Percentiles rank a stretch among this genome's conserved stretches.
Conservation (phyloP, 2,888 invertebrate species). For the Chrysolina haemoptera region DNA sequence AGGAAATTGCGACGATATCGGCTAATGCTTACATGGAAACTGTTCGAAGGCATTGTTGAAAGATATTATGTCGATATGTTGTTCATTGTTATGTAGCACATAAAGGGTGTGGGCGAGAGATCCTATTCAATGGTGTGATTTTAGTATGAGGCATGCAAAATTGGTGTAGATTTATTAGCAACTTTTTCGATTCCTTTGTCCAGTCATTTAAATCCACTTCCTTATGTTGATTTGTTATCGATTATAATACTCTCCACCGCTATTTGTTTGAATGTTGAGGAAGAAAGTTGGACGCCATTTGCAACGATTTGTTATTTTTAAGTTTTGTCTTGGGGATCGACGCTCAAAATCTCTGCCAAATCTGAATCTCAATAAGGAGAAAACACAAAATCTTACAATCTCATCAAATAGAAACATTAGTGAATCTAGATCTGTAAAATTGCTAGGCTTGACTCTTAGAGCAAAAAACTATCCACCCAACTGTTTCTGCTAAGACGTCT, state of each 20-base stretch:
- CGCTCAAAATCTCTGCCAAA: too few relatives aligned
- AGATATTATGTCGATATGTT: conserved; percentile 20
- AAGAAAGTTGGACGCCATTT: too few relatives aligned
- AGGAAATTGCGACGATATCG: conserved; percentile 10
- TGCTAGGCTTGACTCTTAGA: too few relatives aligned
- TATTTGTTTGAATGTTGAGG: background rate
- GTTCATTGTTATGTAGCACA: conserved; percentile 11
- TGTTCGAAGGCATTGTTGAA: conserved; percentile 4
- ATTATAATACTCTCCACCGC: background rate
- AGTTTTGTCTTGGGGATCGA: too few relatives aligned
- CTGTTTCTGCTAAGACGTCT: too few relatives aligned
- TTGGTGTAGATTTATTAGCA: background rate
- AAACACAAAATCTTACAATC: too few relatives aligned
- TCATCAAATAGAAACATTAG: too few relatives aligned
- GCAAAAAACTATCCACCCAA: too few relatives aligned
- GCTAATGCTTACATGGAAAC: conserved; percentile 3
- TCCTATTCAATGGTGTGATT: background rate
- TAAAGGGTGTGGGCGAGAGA: background rate
- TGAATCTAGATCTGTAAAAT: too few relatives aligned
- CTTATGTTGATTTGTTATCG: background rate
- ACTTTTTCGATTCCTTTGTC: background rate
- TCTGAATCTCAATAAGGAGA: too few relatives aligned
- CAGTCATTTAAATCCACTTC: background rate
- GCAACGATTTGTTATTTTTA: too few relatives aligned
- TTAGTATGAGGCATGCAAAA: background rate